Conservation (phyloP, 2,113 vertebrate genomes). For the Pterocles gutturalis region DNA sequence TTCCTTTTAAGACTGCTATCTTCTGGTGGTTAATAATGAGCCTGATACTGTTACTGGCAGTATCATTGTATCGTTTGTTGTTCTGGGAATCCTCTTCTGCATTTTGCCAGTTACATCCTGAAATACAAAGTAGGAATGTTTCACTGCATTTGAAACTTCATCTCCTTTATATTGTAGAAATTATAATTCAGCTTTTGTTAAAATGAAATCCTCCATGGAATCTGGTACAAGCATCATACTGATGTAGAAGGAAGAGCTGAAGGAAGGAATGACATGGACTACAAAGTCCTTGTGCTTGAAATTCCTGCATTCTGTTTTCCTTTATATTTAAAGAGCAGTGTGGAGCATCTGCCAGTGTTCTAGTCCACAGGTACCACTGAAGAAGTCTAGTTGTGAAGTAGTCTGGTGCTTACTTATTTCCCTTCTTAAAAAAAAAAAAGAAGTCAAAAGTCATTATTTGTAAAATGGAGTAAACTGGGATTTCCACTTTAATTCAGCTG, state of each 20-base stretch:
- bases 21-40: background rate
- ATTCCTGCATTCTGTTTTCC: background rate
- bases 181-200: background rate
- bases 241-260: background rate
- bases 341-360: background rate
- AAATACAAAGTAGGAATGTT: background rate
- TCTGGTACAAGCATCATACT: background rate
- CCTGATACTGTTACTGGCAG: background rate
- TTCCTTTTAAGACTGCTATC: background rate
- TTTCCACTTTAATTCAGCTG: conserved; percentile 46
- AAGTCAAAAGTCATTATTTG: background rate
- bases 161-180: background rate
- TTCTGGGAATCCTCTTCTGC: background rate
- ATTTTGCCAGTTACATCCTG: background rate
- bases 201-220: background rate
- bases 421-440: background rate
- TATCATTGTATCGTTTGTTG: background rate
- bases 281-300: background rate
- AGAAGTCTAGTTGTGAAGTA: background rate
- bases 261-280: background rate
- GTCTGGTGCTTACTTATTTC: background rate
- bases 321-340: background rate
- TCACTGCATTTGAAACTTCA: background rate
- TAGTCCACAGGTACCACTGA: background rate
- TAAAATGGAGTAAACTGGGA: background rate